A percentile compares a stretch with the other conserved stretches of the same genome.
Conservation (phyloP, 2,888 invertebrate species). For the Teinopalpus imperialis region DNA sequence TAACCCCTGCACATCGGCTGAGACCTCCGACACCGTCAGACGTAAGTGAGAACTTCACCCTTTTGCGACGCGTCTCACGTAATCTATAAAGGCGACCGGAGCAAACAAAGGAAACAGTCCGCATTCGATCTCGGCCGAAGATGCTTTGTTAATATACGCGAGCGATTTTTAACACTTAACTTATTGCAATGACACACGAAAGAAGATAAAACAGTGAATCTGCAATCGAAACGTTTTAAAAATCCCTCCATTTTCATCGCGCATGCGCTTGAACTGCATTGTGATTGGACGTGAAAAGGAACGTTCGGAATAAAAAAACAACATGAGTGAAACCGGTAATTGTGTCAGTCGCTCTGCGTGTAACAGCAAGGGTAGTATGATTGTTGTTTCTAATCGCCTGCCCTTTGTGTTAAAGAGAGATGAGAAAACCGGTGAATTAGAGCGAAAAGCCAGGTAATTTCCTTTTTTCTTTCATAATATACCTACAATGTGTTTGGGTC, state of each 20-base stretch:
- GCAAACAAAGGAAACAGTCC: slow-evolving; percentile 69
- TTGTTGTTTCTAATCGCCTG: slow-evolving; percentile 94
- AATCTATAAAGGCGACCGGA: slow-evolving; percentile 74
- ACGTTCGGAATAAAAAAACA: slow-evolving; percentile 49
- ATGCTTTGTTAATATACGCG: slow-evolving; percentile 57
- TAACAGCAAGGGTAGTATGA: slow-evolving; percentile 88
- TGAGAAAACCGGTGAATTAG: slow-evolving; percentile 86
- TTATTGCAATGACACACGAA: slow-evolving; percentile 56
- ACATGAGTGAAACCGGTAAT: slow-evolving; percentile 61
- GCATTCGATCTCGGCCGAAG: slow-evolving; percentile 66
- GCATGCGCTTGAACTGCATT: slow-evolving; percentile 61
- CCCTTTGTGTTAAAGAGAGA: slow-evolving; percentile 92
- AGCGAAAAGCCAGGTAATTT: slow-evolving; percentile 91
- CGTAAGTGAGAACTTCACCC: slow-evolving; percentile 61
- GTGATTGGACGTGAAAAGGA: slow-evolving; percentile 67
- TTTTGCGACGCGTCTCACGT: slow-evolving; percentile 59
- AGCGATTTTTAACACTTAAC: slow-evolving; percentile 37
- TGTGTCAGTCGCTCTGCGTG: slow-evolving; percentile 66
- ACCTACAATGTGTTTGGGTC: not conserved
- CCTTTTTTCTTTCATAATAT: slow-evolving; percentile 2
- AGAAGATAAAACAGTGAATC: slow-evolving; percentile 41
- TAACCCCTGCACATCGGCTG: slow-evolving; percentile 57
- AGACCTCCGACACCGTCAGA: slow-evolving; percentile 58
- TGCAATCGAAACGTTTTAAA: slow-evolving; percentile 45
- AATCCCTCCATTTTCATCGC: slow-evolving; percentile 56